phyloP scores from a whole-genome alignment of 2,888 invertebrate genomes.

The Mythimna ferrago region DNA sequence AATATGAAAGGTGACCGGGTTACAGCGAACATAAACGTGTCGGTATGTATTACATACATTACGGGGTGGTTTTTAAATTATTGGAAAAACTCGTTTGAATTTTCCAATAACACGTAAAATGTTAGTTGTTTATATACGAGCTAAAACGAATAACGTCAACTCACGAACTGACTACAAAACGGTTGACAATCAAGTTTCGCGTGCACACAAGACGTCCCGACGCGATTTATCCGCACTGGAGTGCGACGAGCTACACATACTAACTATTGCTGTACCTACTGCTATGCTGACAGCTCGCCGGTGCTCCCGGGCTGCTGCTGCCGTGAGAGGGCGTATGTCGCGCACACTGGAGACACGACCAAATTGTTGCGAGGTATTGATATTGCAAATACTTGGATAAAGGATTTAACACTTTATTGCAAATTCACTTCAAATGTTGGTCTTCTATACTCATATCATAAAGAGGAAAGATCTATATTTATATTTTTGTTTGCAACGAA shows the following conservation, averaged over 20 bases:
- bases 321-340: background rate
- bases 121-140: background rate
- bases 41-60: background rate
- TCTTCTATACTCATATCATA: too few relatives aligned
- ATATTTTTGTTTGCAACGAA: too few relatives aligned
- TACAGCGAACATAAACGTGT: background rate
- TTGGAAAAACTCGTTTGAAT: too few relatives aligned
- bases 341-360: background rate
- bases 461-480: too few relatives aligned
- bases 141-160: background rate
- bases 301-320: background rate
- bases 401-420: background rate
- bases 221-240: conserved; percentile 9
- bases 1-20: background rate
- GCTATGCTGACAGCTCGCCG: background rate
- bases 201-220: background rate
- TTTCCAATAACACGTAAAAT: too few relatives aligned
- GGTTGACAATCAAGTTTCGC: background rate
- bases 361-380: background rate
- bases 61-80: too few relatives aligned
- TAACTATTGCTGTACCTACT: background rate
- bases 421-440: background rate
- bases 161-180: background rate
- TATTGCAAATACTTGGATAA: background rate
- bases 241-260: too few relatives aligned